Base-by-base conservation (phyloP, 2,797 vertebrate genomes). In the Acipenser transmontanus region DNA sequence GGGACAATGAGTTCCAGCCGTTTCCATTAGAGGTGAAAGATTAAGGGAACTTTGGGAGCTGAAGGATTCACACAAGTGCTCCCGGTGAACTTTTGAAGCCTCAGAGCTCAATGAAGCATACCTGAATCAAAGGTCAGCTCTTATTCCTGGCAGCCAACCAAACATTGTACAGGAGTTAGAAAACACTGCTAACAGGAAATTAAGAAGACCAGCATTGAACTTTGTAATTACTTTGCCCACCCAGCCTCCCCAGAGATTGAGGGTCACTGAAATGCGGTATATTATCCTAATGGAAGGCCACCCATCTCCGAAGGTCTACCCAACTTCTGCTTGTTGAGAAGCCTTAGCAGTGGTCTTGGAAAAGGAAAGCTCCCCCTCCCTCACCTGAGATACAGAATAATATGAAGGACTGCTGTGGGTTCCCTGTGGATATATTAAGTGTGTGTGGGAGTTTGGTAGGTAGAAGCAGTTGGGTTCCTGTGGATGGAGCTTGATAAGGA, bases 401-500 rank as follows among this genome's bases (percentile, higher is more conserved):
- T 52, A 69, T 66, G 67, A 73, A 52, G 64, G 64, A 49, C 50
- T 52, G 60, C 8, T 68, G 50, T 65, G 54, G 71, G 57, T 63
- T 61, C 49, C 54, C 47, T 61, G 63, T 61, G 50, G 17, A 49
- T 71, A 61, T 69, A 59, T 8, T n/a, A 64, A 61, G 49, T 49
- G 1, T 51, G 50, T 63, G 47, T 13, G 10, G 52, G 66, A 17
- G 48, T 69, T 64, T 68, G 57, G 48, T 51, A 54, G 47, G 4
- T 3, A 34, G 34, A 34, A 34, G 34, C 34, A 34, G 34, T 34
- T 34, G 73, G 6, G 62, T 71, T 73, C 66, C 72, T 0, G 71
- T 87, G 83, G 68, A 88, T 88, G 88, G 84, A 84, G 73, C 71
- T 70, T 7, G 71, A 14, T 66, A 64, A 73, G 2, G 68, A 65